These are phyloP conservation scores for Diceros bicornis DNA, from an alignment of 2,797 vertebrate genomes.

Conservation along the genomic window DNA sequence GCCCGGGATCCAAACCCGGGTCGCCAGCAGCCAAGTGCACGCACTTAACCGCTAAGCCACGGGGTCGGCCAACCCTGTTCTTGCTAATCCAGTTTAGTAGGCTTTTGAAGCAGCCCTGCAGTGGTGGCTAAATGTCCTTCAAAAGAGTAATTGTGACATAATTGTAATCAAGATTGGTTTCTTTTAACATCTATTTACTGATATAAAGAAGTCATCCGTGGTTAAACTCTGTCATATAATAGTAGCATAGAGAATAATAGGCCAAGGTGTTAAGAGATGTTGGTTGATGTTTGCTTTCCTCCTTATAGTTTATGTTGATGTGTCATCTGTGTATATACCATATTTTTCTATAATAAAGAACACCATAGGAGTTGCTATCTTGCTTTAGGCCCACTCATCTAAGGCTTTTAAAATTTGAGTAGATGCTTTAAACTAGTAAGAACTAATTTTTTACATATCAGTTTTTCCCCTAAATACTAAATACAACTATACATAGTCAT, in stretches of 20 bases:
- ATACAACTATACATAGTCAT: background rate
- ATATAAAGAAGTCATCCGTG: background rate
- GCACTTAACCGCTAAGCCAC: no score
- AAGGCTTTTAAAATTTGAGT: background rate
- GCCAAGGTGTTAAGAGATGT: background rate
- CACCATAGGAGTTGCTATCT: background rate
- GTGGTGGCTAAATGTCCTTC: background rate
- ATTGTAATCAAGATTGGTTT: background rate
- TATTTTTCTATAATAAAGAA: constrained; percentile 45
- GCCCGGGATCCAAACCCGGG: no score
- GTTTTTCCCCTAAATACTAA: background rate
- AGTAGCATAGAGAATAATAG: background rate
- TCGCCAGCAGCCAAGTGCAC: no score
- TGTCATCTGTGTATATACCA: background rate
- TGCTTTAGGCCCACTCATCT: background rate
- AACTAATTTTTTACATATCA: background rate
- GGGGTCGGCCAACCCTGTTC: no score
- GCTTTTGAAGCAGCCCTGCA: background rate
- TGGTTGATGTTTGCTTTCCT: background rate
- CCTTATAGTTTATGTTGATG: background rate
- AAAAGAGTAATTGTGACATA: background rate
- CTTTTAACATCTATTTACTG: background rate
- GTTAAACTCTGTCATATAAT: background rate
- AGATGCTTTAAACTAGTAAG: constrained; percentile 18
- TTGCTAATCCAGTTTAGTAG: constrained; percentile 23